phyloP scores from a whole-genome alignment of 2,888 invertebrate species.

The Proisotoma minuta region DNA sequence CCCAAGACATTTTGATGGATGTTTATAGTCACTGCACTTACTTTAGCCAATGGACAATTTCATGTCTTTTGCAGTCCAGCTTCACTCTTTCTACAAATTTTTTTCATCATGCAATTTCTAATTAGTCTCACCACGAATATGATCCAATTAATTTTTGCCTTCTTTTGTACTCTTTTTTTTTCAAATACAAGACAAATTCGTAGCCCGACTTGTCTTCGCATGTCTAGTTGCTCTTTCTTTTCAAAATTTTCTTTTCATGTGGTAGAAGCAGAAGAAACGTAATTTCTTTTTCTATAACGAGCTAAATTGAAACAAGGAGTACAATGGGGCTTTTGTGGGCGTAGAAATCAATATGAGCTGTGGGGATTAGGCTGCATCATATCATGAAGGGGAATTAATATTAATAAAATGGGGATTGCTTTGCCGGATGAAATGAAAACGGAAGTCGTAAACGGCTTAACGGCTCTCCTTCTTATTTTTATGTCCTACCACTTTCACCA shows the following conservation, averaged over 20 bases:
- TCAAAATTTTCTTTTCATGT: too few relatives aligned
- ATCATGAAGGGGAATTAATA: neutral
- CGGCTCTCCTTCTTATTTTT: neutral
- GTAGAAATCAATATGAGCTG: neutral
- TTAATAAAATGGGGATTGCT: neutral
- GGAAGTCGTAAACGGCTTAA: constrained; percentile 1
- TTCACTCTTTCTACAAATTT: too few relatives aligned
- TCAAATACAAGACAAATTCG: neutral
- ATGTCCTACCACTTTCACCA: neutral
- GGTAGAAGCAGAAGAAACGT: neutral
- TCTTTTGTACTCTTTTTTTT: neutral
- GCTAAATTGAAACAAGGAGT: too few relatives aligned
- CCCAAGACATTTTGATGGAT: constrained; percentile 2
- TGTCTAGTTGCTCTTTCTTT: too few relatives aligned
- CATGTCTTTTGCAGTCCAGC: too few relatives aligned
- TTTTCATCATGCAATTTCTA: too few relatives aligned
- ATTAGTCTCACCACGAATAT: too few relatives aligned
- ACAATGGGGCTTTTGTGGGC: too few relatives aligned
- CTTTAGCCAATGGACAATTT: neutral
- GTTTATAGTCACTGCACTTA: neutral
- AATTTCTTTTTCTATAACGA: too few relatives aligned
- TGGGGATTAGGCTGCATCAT: neutral
- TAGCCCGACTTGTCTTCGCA: neutral
- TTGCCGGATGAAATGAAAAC: neutral
- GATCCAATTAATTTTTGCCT: too few relatives aligned